These are phyloP conservation scores for Notarius lentiginosus DNA, from an alignment of 2,113 vertebrate genomes.

Conservation along the genomic window DNA sequence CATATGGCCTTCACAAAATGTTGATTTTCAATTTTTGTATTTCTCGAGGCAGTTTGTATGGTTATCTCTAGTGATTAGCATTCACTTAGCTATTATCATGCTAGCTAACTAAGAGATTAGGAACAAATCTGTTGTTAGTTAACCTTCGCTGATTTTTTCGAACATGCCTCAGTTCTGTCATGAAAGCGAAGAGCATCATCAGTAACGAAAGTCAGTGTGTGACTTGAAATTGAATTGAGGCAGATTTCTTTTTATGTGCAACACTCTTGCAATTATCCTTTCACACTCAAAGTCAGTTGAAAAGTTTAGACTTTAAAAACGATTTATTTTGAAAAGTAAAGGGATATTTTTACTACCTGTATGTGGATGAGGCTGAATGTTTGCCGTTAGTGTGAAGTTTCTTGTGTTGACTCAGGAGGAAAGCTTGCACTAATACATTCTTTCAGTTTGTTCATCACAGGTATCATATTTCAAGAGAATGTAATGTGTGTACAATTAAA, in stretches of 20 bases:
- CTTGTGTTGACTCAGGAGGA: conserved; percentile 11
- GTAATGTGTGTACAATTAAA: background rate
- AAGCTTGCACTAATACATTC: background rate
- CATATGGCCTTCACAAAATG: background rate
- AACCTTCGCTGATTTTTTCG: background rate
- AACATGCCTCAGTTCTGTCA: background rate
- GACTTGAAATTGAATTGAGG: background rate
- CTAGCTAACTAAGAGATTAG: background rate
- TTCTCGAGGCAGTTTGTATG: background rate
- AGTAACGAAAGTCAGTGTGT: background rate
- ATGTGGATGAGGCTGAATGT: background rate
- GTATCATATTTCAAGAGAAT: background rate
- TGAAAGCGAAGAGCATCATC: background rate
- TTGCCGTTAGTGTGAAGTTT: conserved; percentile 4
- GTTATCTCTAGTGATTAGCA: background rate
- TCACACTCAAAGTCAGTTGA: background rate
- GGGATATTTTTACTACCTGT: background rate
- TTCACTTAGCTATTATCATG: background rate
- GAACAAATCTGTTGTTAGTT: background rate
- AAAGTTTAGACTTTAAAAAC: background rate
- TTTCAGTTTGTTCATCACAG: conserved; percentile 14
- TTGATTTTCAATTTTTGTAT: background rate
- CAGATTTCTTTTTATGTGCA: background rate
- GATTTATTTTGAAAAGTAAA: background rate
- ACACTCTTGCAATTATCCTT: background rate